Evolutionary conservation across 2,797 vertebrate genomes (phyloP).

Genomic region (Naso thynnoides): DNA sequence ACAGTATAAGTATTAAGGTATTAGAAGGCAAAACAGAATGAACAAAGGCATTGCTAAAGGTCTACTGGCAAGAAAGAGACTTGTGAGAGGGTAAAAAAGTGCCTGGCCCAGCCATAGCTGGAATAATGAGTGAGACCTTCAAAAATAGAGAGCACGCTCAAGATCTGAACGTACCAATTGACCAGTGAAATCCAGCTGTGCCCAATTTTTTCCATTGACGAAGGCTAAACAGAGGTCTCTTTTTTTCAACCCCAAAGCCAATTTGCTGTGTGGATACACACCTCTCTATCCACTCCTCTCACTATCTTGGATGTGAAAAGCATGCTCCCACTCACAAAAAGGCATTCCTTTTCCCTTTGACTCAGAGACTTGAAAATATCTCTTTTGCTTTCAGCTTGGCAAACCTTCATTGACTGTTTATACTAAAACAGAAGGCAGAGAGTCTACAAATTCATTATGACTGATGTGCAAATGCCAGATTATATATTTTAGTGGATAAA

Average conservation of each 20-base stretch:
- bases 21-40: background rate
- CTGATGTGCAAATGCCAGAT: slow-evolving; percentile 10
- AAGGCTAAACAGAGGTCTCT: slow-evolving; percentile 70
- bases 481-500: background rate
- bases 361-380: slow-evolving; percentile 63
- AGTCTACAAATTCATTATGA: slow-evolving; percentile 57
- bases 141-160: slow-evolving; percentile 40
- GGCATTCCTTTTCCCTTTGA: slow-evolving; percentile 62
- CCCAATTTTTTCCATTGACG: slow-evolving; percentile 69
- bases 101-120: slow-evolving; percentile 25
- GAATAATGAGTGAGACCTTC: slow-evolving; percentile 52
- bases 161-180: slow-evolving; percentile 61
- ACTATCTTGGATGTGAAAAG: slow-evolving; percentile 65
- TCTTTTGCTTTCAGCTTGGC: slow-evolving; percentile 60
- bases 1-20: slow-evolving; percentile 13
- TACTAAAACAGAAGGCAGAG: slow-evolving; percentile 61
- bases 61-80: slow-evolving; percentile 26
- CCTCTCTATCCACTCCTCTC: slow-evolving; percentile 50
- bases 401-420: slow-evolving; percentile 65
- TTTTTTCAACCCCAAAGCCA: slow-evolving; percentile 67
- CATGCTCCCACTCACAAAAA: slow-evolving; percentile 55
- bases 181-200: slow-evolving; percentile 68
- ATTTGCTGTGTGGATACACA: slow-evolving; percentile 75
- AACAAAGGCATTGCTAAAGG: slow-evolving; percentile 23
- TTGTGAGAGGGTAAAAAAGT: slow-evolving; percentile 1